Percentiles rank a stretch among this genome's conserved stretches.
phyloP scores from a whole-genome alignment of 1,140 invertebrate species.

The Drosophila mauritiana region DNA sequence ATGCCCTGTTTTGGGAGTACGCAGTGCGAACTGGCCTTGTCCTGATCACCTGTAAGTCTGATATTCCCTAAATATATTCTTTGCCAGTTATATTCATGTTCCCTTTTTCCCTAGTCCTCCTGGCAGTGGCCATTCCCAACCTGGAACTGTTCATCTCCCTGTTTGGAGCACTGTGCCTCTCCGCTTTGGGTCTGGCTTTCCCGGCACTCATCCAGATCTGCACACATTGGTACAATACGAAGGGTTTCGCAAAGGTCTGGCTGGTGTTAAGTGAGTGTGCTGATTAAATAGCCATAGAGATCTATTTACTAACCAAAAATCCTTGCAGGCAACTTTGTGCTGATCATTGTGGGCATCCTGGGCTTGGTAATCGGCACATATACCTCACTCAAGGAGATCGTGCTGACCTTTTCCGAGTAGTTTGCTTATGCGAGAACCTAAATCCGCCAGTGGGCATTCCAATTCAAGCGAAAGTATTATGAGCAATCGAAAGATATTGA shows the following conservation, averaged over 20 bases:
- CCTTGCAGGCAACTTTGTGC: conserved; percentile 87
- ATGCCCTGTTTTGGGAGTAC: conserved; percentile 88
- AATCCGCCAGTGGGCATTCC: conserved; percentile 58
- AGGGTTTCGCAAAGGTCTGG: conserved; percentile 77
- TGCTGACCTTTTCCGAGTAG: conserved; percentile 85
- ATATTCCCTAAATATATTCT: too few species aligned
- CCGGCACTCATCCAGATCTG: conserved; percentile 92
- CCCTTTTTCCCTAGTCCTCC: conserved; percentile 87
- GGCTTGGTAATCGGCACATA: conserved; percentile 90
- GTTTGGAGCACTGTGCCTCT: conserved; percentile 94
- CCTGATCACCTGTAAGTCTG: conserved; percentile 90
- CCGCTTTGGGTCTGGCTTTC: conserved; percentile 93
- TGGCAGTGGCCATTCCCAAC: conserved; percentile 92
- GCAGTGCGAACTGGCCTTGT: conserved; percentile 89
- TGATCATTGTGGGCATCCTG: conserved; percentile 89
- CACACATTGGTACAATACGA: conserved; percentile 87
- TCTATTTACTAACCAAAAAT: background rate
- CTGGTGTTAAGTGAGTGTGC: conserved; percentile 66
- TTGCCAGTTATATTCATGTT: too few species aligned
- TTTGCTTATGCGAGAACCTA: conserved; percentile 21
- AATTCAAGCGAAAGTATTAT: conserved; percentile 77
- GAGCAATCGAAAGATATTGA: conserved; percentile 51
- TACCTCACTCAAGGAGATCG: conserved; percentile 88
- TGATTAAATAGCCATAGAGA: background rate
- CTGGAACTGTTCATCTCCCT: conserved; percentile 95